Base-by-base conservation (phyloP, 2,888 invertebrate species). In the Drosophila cracens region DNA sequence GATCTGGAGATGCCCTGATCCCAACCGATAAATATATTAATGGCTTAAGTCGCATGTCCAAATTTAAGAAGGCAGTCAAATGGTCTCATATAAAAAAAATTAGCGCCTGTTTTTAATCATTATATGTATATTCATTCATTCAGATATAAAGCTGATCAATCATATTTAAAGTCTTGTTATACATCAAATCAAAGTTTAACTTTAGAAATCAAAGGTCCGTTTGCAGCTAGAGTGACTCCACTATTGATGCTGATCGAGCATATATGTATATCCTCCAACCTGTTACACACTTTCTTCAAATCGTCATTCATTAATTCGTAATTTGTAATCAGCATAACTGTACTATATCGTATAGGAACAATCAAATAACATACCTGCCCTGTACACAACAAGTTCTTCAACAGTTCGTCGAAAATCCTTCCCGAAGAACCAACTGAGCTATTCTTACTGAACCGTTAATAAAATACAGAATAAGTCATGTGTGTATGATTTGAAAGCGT, bases 91-190 rank as follows among this genome's bases (percentile, higher is more conserved):
- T 21, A 21, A 21, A 21, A 21, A 21, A 21, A 21, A 21, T 21
- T 21, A 21, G 21, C 21, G 21, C 21, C 21, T 21, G 21, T 21
- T 21, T 21, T 21, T 21, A 21, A 21, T 21, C 21, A 40, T n/a
- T n/a, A n/a, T 40, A 5, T n/a, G 40, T n/a, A 11, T 5, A 40
- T 43, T 11, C 11, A 43, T n/a, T 38, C 10, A 40, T 8, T 31
- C 31, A 43, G 6, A 21, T 43, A 43, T 43, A 3, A 0, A 21
- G 2, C 40, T 11, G 2, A 43, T 43, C 40, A 8, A n/a, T n/a
- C n/a, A n/a, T 16, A 36, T 10, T n/a, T n/a, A 0, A n/a, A n/a
- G 1, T 0, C 10, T 43, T 43, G 21, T 10, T 0, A 40, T n/a
- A n/a, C 5, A 10, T 40, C 40, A n/a, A 2, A 2, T 4, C 2